These are phyloP conservation scores for Pristionchus mayeri DNA, from an alignment of 2,888 invertebrate genomes.

Conservation along the genomic window DNA sequence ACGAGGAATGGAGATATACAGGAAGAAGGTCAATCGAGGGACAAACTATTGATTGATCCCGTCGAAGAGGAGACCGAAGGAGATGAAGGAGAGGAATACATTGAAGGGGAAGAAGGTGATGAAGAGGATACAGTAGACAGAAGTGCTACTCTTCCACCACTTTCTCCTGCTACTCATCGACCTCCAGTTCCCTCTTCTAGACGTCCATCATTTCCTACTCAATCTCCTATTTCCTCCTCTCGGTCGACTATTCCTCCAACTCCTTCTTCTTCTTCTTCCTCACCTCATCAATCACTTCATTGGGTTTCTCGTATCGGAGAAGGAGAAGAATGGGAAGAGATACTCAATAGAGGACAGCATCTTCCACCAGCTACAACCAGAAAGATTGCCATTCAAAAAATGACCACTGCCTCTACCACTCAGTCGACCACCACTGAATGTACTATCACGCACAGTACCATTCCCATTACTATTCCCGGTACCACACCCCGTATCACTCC, in stretches of 20 bases:
- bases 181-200: neutral
- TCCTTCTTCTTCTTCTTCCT: neutral
- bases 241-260: neutral
- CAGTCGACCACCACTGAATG: neutral
- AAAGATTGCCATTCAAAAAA: conserved; percentile 5
- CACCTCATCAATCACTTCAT: neutral
- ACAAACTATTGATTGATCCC: neutral
- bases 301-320: conserved; percentile 40
- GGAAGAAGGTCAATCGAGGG: neutral
- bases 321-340: conserved; percentile 32
- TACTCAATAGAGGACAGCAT: neutral
- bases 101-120: conserved; percentile 37
- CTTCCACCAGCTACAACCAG: conserved; percentile 30
- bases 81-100: conserved; percentile 36
- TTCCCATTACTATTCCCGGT: neutral
- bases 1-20: conserved; percentile 45
- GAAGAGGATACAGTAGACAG: conserved; percentile 2
- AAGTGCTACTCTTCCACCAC: neutral
- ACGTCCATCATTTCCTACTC: neutral
- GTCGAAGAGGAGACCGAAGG: conserved; percentile 9
- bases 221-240: neutral
- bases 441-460: neutral
- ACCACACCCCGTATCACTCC: neutral
- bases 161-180: neutral
- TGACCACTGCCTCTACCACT: neutral